Evolutionary conservation across 2,113 vertebrate species (phyloP), one percentile per base, ranked within the genome.

Genomic region (Sturnus vulgaris): DNA sequence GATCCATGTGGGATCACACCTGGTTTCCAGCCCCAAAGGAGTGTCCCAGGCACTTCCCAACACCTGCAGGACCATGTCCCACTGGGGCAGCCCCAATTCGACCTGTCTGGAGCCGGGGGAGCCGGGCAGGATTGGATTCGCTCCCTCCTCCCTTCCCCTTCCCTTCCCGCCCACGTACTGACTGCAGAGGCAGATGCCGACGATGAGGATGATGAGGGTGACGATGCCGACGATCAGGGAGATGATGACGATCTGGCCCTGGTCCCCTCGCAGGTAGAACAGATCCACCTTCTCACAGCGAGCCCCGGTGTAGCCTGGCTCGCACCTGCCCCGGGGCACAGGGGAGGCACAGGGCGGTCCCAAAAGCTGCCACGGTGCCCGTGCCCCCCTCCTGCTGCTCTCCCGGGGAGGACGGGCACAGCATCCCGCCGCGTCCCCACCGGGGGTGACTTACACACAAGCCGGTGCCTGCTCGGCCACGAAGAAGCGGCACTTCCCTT

Each of bases 271-370:
- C 90, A 96, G 88, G 88, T 96, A 96, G 92, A 96, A 96, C 61
- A 96, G 92, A 59, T 96, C 96, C 78, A 96, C 93, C 13, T 50
- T 89, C 85, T 96, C 95, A 1, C 96, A 96, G 37, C 95, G 95
- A 79, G 95, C 35, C 12, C 96, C 96, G 1, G 79, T 96, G 96
- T 96, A 96, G 75, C 96, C 96, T 10, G 50, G 53, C 39, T 96
- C 96, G 1, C 96, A 96, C 53, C 96, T 96, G 78, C 40, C 24
- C 71, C 21, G 1, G 2, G 22, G 59, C 53, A 72, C 78, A 66
- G 33, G 30, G 22, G 53, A 46, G 37, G 35, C 27, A 24, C 37
- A 31, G 42, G 1, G 12, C 3, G 6, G 21, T 87, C 69, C 8
- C 4, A 33, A 91, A 91, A 40, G 8, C 25, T 1, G 6, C 59